phyloP scores from a whole-genome alignment of 1,140 invertebrate genomes.

The Drosophila subobscura region DNA sequence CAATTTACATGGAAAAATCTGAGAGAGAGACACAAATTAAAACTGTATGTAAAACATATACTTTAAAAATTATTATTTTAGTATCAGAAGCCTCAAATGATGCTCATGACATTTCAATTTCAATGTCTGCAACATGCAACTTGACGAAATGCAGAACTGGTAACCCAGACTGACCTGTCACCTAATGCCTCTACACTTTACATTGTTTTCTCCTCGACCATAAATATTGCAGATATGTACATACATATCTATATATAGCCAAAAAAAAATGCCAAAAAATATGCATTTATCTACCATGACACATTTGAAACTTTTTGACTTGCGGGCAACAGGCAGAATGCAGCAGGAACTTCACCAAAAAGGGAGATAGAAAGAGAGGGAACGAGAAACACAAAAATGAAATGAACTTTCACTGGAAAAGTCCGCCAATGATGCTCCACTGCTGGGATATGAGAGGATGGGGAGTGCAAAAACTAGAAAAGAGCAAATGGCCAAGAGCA shows the following conservation, averaged over 20 bases:
- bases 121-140: slow-evolving; percentile 31
- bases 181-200: too few relatives aligned
- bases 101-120: slow-evolving; percentile 48
- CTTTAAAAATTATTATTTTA: too few relatives aligned
- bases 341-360: too few relatives aligned
- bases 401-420: slow-evolving; percentile 52
- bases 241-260: slow-evolving; percentile 40
- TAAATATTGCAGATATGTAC: slow-evolving; percentile 16
- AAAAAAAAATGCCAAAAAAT: slow-evolving; percentile 35
- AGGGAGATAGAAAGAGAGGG: not conserved
- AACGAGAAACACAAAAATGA: slow-evolving; percentile 18
- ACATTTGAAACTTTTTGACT: slow-evolving; percentile 61
- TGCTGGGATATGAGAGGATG: slow-evolving; percentile 12
- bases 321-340: not conserved
- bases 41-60: too few relatives aligned
- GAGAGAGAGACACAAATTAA: too few relatives aligned
- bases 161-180: not conserved
- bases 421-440: not conserved
- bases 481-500: slow-evolving; percentile 55
- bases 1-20: too few relatives aligned
- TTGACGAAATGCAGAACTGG: slow-evolving; percentile 3
- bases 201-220: not conserved
- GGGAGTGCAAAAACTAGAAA: slow-evolving; percentile 40
- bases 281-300: slow-evolving; percentile 23
- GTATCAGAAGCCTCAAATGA: slow-evolving; percentile 1